A percentile compares a stretch with the other conserved stretches of the same genome.
These are phyloP conservation scores for Amphiprion ocellaris DNA, from an alignment of 2,113 vertebrate species.

Conservation along the genomic window DNA sequence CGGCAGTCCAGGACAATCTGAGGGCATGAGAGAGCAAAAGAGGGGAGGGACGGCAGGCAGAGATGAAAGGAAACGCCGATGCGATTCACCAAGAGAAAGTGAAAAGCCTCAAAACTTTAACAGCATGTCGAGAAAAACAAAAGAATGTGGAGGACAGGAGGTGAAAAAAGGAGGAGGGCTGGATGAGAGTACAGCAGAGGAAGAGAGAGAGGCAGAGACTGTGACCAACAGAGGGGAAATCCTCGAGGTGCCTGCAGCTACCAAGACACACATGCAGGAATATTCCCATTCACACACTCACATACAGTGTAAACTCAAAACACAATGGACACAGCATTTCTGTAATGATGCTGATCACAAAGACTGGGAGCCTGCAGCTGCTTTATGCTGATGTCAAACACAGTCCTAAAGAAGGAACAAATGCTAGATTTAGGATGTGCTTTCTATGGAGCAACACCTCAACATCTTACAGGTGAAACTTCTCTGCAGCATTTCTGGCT, in stretches of 20 bases:
- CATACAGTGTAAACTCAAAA: background rate
- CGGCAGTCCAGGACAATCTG: conserved; percentile 26
- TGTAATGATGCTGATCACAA: background rate
- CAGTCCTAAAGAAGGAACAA: too few species aligned
- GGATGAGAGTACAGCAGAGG: conserved; percentile 17
- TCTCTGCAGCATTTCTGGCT: too few species aligned
- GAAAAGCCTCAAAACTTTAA: conserved; percentile 35
- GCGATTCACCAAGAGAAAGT: conserved; percentile 40
- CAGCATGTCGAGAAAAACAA: conserved; percentile 48
- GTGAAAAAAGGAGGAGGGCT: background rate
- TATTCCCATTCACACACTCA: background rate
- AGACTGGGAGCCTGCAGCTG: too few species aligned
- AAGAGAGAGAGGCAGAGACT: background rate
- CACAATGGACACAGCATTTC: background rate
- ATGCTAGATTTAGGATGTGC: too few species aligned
- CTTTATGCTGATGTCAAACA: too few species aligned
- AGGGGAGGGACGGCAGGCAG: background rate
- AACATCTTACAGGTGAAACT: too few species aligned
- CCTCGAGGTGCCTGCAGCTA: conserved; percentile 38
- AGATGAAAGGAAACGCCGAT: conserved; percentile 51
- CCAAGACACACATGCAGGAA: conserved; percentile 18
- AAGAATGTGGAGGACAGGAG: conserved; percentile 33
- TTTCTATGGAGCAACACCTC: too few species aligned
- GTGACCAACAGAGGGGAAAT: conserved; percentile 53
- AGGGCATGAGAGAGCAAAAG: background rate